phyloP scores from a whole-genome alignment of 1,140 invertebrate genomes.

The Drosophila neocordata region DNA sequence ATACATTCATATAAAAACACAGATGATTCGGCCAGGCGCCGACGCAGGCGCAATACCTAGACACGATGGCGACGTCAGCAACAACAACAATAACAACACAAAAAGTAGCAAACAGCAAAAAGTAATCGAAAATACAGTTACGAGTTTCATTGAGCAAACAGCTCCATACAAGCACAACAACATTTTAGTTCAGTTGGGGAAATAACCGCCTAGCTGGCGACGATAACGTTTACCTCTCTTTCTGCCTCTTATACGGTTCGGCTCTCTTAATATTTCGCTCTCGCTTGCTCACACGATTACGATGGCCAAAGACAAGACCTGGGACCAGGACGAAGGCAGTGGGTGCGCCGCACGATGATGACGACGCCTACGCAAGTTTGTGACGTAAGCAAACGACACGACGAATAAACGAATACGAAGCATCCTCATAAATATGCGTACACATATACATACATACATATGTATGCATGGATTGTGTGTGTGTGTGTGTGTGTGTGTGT shows the following conservation, averaged over 20 bases:
- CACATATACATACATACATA: too few species aligned
- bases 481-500: conserved; percentile 12
- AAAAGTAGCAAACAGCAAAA: conserved; percentile 29
- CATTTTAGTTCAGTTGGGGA: conserved; percentile 55
- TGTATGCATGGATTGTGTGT: background rate
- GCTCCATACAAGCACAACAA: conserved; percentile 18
- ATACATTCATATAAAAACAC: conserved; percentile 19
- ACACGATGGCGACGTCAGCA: conserved; percentile 20
- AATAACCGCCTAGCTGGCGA: conserved; percentile 71
- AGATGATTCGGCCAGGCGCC: conserved; percentile 60
- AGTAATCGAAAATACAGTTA: conserved; percentile 57
- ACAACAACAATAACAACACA: conserved; percentile 55
- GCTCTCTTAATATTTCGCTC: background rate
- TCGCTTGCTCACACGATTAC: background rate
- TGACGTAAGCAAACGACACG: conserved; percentile 73
- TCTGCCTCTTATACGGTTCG: background rate
- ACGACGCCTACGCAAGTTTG: conserved; percentile 82
- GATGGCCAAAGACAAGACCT: conserved; percentile 11
- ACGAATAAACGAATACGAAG: conserved; percentile 15
- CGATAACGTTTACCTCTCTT: conserved; percentile 34
- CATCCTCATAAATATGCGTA: background rate
- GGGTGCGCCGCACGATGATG: conserved; percentile 78
- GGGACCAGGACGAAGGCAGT: conserved; percentile 46
- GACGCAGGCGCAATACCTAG: conserved; percentile 52
- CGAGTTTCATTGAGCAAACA: conserved; percentile 75